Base-by-base conservation (phyloP, 2,797 vertebrate genomes). In the Scolopax bukidnonensis region DNA sequence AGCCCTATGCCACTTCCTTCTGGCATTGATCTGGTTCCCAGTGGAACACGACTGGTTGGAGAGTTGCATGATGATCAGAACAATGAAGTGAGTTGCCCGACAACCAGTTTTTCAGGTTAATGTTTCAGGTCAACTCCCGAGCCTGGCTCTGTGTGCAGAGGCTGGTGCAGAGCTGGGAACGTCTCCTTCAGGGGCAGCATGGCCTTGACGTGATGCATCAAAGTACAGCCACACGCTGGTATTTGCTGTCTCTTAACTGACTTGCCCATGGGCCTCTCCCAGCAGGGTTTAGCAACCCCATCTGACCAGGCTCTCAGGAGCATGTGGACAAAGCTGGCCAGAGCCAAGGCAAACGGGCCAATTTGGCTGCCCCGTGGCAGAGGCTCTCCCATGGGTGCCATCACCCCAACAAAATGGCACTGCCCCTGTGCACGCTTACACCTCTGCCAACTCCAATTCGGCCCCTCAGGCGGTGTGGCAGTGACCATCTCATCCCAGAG, bases 61-160 rank as follows among this genome's bases (percentile, higher is more conserved):
- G 1, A 56, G 41, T 5, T 69, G 67, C 75, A n/a, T 1, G 64
- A 70, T 1, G 41, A 81, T 82, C 65, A 30, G 61, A 82, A 78
- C 90, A 45, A 53, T 2, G 30, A 56, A 32, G 25, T 5, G 60
- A 83, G 24, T 56, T 82, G 65, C 12, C 21, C 0, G 3, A 43
- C 61, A 92, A 89, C 91, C 67, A 54, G 94, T 89, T 95, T 87
- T 94, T 89, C 95, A 71, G 84, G 92, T 79, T 79, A 59, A 16
- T 9, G 3, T 63, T 82, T 65, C 61, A 74, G 68, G 69, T 24
- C 76, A 71, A 20, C 73, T 84, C 76, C 73, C 56, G 51, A 17
- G 73, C 69, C 65, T 15, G 69, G 65, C 79, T 38, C 50, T 56
- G 71, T 4, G 4, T 43, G 57, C 47, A 47, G 82, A 56, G 51